phyloP scores from a whole-genome alignment of 2,113 vertebrate species.

The Erpornis zantholeuca region DNA sequence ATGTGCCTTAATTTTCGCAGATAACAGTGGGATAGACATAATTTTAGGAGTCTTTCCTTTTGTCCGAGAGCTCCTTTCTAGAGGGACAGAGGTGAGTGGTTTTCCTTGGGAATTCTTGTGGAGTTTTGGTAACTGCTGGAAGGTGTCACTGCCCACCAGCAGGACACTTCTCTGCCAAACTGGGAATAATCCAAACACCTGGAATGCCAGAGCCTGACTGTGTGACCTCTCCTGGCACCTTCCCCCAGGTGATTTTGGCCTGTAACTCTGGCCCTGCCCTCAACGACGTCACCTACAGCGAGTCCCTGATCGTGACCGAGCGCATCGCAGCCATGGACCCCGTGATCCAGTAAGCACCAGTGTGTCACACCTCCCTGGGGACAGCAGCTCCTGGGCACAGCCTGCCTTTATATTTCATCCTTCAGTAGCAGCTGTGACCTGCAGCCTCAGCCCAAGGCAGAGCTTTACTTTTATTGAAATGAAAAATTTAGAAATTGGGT shows the following conservation, averaged over 20 bases:
- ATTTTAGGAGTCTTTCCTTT: slow-evolving; percentile 99
- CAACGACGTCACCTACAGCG: slow-evolving; percentile 92
- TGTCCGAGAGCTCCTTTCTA: slow-evolving; percentile 94
- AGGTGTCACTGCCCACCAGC: background rate
- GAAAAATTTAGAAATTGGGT: background rate
- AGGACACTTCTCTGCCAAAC: background rate
- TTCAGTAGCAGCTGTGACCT: background rate
- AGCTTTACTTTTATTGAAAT: background rate
- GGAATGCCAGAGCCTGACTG: background rate
- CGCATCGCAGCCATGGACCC: slow-evolving; percentile 90
- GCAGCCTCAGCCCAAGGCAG: background rate
- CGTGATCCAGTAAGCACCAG: slow-evolving; percentile 80
- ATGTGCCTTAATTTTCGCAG: slow-evolving; percentile 99
- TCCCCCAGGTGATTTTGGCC: slow-evolving; percentile 87
- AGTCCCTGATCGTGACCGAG: slow-evolving; percentile 88
- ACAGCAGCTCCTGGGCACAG: rapidly evolving
- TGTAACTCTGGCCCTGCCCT: slow-evolving; percentile 95
- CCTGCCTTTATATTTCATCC: rapidly evolving
- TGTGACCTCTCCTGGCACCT: background rate
- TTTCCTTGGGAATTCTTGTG: rapidly evolving
- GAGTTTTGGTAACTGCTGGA: background rate
- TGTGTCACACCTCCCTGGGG: background rate
- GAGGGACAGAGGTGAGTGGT: slow-evolving; percentile 91
- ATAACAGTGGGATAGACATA: slow-evolving; percentile 99
- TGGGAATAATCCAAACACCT: background rate